A percentile compares a stretch with the other conserved stretches of the same genome.
These are phyloP conservation scores for Misgurnus mizolepis DNA, from an alignment of 2,113 vertebrate genomes.

Conservation along the genomic window DNA sequence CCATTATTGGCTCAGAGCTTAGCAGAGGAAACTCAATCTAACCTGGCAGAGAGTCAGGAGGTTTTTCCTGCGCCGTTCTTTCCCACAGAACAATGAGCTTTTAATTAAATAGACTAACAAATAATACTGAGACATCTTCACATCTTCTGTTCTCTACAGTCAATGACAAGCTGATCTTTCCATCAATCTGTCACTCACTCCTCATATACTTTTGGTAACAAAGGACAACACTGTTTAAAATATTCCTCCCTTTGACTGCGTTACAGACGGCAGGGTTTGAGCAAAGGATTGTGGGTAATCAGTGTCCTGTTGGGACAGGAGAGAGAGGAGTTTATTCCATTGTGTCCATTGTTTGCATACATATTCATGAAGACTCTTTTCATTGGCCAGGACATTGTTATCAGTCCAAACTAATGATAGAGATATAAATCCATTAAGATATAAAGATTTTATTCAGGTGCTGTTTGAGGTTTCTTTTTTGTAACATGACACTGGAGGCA, in stretches of 20 bases:
- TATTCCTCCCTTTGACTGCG: background rate
- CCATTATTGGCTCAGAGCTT: slow-evolving; percentile 71
- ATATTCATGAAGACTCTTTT: too few relatives aligned
- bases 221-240: too few relatives aligned
- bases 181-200: slow-evolving; percentile 62
- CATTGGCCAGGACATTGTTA: too few relatives aligned
- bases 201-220: too few relatives aligned
- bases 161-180: slow-evolving; percentile 47
- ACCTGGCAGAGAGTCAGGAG: slow-evolving; percentile 74
- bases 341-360: too few relatives aligned
- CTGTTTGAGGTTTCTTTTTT: too few relatives aligned
- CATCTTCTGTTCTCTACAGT: slow-evolving; percentile 61
- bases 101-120: slow-evolving; percentile 82
- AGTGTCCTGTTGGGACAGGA: too few relatives aligned
- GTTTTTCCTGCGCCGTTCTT: slow-evolving; percentile 76
- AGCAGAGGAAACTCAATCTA: slow-evolving; percentile 76
- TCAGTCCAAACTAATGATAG: too few relatives aligned
- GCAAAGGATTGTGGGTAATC: slow-evolving; percentile 35
- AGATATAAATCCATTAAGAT: too few relatives aligned
- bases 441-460: too few relatives aligned
- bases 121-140: slow-evolving; percentile 69
- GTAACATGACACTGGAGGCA: too few relatives aligned
- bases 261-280: slow-evolving; percentile 41
- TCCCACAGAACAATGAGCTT: slow-evolving; percentile 75
- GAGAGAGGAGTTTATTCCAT: too few relatives aligned